Conservation (phyloP, 2,888 invertebrate species). For the Embidobia sp. region DNA sequence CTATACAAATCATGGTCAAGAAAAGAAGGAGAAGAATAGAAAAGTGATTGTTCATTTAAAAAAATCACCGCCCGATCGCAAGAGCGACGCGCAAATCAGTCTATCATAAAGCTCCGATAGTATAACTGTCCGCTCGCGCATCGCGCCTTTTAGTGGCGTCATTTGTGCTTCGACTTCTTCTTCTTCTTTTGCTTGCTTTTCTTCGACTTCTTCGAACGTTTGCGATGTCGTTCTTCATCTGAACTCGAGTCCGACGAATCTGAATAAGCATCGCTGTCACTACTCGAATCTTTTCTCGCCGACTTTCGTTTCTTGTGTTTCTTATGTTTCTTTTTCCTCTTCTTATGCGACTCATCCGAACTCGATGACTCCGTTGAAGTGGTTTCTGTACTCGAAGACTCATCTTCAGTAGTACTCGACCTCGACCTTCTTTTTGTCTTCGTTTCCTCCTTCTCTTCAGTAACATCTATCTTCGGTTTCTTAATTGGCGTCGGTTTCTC, state of each 20-base stretch:
- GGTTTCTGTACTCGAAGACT: constrained; percentile 82
- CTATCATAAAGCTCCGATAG: neutral
- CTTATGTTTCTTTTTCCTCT: constrained; percentile 85
- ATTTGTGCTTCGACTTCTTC: constrained; percentile 88
- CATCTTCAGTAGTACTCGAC: constrained; percentile 82
- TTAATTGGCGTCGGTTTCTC: constrained; percentile 71
- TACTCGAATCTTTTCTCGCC: constrained; percentile 84
- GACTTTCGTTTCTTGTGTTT: constrained; percentile 83
- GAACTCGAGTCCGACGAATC: constrained; percentile 86
- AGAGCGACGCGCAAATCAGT: neutral
- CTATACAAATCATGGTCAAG: constrained; percentile 37
- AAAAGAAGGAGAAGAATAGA: neutral
- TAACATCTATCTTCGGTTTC: constrained; percentile 70
- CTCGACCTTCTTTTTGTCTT: constrained; percentile 80
- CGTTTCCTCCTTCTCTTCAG: constrained; percentile 69
- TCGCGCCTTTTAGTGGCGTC: constrained; percentile 72
- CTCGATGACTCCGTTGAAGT: constrained; percentile 82
- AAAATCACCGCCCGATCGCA: neutral
- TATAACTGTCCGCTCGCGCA: neutral
- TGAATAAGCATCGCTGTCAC: constrained; percentile 85
- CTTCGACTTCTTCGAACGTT: constrained; percentile 85
- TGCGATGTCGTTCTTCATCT: constrained; percentile 86
- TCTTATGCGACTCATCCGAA: constrained; percentile 82
- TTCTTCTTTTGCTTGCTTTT: constrained; percentile 87
- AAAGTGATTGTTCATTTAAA: neutral